Percentiles rank a stretch among this genome's conserved stretches.
Conservation (phyloP, 2,888 invertebrate genomes). For the Lamellibrachia columna region DNA sequence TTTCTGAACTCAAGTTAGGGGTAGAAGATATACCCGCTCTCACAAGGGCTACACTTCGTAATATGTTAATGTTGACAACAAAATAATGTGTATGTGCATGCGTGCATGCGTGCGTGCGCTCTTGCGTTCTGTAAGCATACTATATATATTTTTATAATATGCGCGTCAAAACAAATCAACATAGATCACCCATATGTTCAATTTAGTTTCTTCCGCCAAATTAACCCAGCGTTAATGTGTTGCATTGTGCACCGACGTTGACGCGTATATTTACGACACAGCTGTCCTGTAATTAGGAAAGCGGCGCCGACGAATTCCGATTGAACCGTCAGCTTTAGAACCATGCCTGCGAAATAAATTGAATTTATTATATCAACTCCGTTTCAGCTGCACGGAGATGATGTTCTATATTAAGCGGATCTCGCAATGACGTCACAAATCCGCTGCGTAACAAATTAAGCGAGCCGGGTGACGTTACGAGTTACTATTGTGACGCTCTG, state of each 20-base stretch:
- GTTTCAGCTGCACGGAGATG: not conserved
- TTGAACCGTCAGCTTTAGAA: not conserved
- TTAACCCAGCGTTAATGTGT: not conserved
- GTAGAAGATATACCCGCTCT: too few species aligned
- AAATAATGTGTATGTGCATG: too few species aligned
- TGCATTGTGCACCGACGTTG: not conserved
- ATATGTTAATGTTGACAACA: too few species aligned
- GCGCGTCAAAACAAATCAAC: not conserved
- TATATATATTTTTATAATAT: not conserved
- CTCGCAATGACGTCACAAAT: not conserved
- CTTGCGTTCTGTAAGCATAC: too few species aligned
- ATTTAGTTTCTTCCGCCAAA: not conserved
- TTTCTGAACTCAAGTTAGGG: not conserved
- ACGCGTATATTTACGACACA: not conserved
- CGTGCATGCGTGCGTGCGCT: too few species aligned
- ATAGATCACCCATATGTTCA: not conserved
- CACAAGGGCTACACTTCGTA: too few species aligned
- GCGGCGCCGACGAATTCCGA: not conserved
- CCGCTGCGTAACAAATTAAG: not conserved
- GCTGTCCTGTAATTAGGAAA: not conserved
- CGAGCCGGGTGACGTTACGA: not conserved
- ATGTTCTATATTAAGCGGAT: not conserved
- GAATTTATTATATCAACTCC: slow-evolving; percentile 12
- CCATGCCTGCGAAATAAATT: not conserved
- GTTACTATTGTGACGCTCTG: not conserved